Evolutionary conservation across 2,113 vertebrate genomes (phyloP).

Genomic region (Jaculus jaculus): DNA sequence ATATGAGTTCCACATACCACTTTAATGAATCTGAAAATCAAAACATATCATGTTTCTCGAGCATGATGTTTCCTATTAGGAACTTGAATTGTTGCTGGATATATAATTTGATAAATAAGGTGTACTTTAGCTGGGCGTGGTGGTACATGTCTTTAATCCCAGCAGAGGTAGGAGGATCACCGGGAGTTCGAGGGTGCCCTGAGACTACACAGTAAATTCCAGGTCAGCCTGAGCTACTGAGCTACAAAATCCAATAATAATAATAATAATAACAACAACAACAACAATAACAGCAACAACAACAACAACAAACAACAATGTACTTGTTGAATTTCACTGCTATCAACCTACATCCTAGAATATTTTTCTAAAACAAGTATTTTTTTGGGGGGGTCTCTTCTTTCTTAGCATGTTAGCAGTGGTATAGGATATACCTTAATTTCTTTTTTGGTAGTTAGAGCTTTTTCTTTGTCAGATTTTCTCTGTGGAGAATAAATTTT

Average conservation of each 20-base stretch:
- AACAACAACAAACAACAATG: too few relatives aligned
- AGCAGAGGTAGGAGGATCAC: too few relatives aligned
- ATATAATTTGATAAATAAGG: slow-evolving; percentile 65
- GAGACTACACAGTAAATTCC: too few relatives aligned
- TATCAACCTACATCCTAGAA: not conserved
- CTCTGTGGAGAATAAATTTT: slow-evolving; percentile 4
- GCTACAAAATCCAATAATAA: too few relatives aligned
- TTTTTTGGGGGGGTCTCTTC: not conserved
- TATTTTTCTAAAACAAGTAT: slow-evolving; percentile 28
- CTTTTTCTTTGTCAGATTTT: not conserved
- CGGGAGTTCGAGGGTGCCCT: too few relatives aligned
- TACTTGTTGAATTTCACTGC: slow-evolving; percentile 57
- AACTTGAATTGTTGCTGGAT: slow-evolving; percentile 60
- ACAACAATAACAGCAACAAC: too few relatives aligned
- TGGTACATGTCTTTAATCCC: too few relatives aligned
- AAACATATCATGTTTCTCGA: slow-evolving; percentile 53
- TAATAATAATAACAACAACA: too few relatives aligned
- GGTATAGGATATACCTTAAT: slow-evolving; percentile 22
- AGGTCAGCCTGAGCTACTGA: too few relatives aligned
- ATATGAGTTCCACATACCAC: slow-evolving; percentile 17
- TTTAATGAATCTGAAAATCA: slow-evolving; percentile 20
- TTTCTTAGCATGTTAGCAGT: slow-evolving; percentile 11
- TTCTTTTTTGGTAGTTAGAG: not conserved
- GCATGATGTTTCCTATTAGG: slow-evolving; percentile 62
- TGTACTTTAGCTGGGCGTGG: not conserved